A percentile compares a stretch with the other conserved stretches of the same genome.
These are phyloP conservation scores for Paedocypris sp. DNA, from an alignment of 2,113 vertebrate genomes.

Conservation along the genomic window DNA sequence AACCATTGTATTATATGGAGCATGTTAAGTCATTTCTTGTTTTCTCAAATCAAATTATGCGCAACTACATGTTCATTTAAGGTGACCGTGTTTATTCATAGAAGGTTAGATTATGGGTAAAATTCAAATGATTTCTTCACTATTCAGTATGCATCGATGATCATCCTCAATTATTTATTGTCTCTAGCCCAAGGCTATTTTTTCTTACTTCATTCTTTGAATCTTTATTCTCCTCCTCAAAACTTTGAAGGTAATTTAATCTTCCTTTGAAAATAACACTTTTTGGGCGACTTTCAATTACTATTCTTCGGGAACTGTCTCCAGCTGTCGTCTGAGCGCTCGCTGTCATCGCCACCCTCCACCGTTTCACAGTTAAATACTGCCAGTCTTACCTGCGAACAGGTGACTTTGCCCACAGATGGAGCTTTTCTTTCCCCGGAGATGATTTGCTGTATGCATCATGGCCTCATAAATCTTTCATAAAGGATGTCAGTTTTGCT, in stretches of 20 bases:
- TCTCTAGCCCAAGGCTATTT: conserved; percentile 34
- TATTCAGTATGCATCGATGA: conserved; percentile 43
- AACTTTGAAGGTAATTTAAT: conserved; percentile 8
- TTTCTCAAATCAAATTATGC: neutral
- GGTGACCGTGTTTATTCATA: conserved; percentile 14
- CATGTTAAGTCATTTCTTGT: no score
- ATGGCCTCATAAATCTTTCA: conserved; percentile 72
- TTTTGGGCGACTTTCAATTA: conserved; percentile 17
- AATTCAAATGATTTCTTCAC: conserved; percentile 37
- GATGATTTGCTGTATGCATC: conserved; percentile 62
- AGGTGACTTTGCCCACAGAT: conserved; percentile 64
- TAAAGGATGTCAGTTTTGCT: conserved; percentile 73
- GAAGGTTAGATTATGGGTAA: neutral
- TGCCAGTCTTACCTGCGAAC: conserved; percentile 50
- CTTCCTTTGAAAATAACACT: conserved; percentile 10
- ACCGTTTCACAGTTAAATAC: conserved; percentile 1
- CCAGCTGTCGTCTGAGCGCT: neutral
- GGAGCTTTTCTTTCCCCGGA: conserved; percentile 54
- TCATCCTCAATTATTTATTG: conserved; percentile 32
- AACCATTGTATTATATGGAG: no score
- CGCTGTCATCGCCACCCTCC: neutral
- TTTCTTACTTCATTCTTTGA: conserved; percentile 28
- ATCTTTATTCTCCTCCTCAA: conserved; percentile 12
- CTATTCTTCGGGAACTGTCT: neutral
- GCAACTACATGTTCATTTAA: neutral